phyloP scores from a whole-genome alignment of 2,113 vertebrate genomes.

The Toxotes chatareus region DNA sequence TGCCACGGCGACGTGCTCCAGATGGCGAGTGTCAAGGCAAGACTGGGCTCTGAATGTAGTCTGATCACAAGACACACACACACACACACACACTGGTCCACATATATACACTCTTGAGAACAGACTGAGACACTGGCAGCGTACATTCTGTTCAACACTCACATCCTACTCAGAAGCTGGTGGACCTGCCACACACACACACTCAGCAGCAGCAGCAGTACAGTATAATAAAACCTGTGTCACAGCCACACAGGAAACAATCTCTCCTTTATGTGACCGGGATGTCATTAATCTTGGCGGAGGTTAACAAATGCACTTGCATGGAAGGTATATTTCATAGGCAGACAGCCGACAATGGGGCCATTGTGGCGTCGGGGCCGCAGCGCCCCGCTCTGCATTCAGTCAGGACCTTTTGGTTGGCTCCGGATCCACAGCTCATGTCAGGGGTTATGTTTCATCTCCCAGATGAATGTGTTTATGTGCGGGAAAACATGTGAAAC shows the following conservation, averaged over 20 bases:
- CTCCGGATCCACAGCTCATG: constrained; percentile 60
- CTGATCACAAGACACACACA: constrained; percentile 31
- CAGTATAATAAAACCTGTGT: constrained; percentile 73
- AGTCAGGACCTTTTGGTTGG: constrained; percentile 67
- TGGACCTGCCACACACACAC: constrained; percentile 34
- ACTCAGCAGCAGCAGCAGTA: constrained; percentile 1
- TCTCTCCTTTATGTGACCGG: constrained; percentile 79
- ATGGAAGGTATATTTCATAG: constrained; percentile 82
- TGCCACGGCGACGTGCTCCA: constrained; percentile 76
- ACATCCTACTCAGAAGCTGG: constrained; percentile 52
- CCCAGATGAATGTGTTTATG: constrained; percentile 70
- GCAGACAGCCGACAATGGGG: constrained; percentile 78
- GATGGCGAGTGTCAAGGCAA: constrained; percentile 75
- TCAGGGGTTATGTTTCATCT: constrained; percentile 69
- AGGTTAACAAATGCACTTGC: constrained; percentile 82
- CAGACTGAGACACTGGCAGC: constrained; percentile 50
- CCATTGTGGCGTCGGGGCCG: constrained; percentile 71
- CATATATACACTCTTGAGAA: constrained; percentile 34
- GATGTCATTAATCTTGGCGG: constrained; percentile 81
- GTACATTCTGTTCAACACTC: constrained; percentile 58
- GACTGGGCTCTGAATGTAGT: constrained; percentile 46
- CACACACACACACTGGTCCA: constrained; percentile 24
- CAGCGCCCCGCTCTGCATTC: constrained; percentile 55
- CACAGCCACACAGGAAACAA: constrained; percentile 77
- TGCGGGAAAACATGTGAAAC: constrained; percentile 57